A percentile compares a stretch with the other conserved stretches of the same genome.
Conservation (phyloP, 2,797 vertebrate genomes). For the Peromyscus melanophrys region DNA sequence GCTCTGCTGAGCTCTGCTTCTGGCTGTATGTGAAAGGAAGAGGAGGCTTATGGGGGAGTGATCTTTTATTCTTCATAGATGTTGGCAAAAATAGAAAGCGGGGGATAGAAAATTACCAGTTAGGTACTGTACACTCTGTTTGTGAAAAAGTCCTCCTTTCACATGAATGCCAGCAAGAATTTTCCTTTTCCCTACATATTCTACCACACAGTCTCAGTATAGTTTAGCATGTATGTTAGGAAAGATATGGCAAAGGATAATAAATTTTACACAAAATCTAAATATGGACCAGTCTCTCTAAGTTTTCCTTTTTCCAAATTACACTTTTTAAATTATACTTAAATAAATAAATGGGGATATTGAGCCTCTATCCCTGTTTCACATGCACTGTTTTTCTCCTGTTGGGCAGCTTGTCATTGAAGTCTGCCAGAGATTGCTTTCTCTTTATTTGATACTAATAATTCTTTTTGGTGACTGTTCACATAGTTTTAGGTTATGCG, state of each 20-base stretch:
- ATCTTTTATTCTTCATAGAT: slow-evolving; percentile 70
- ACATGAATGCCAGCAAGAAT: slow-evolving; percentile 58
- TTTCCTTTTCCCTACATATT: neutral
- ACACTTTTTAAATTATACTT: slow-evolving; percentile 1
- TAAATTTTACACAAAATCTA: slow-evolving; percentile 3
- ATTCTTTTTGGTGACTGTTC: neutral
- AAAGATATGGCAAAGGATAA: neutral
- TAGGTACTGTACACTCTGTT: slow-evolving; percentile 81
- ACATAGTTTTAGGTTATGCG: neutral
- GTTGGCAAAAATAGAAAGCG: slow-evolving; percentile 79
- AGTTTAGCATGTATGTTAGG: slow-evolving; percentile 33
- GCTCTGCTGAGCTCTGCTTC: slow-evolving; percentile 32
- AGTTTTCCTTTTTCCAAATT: neutral
- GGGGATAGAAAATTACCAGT: slow-evolving; percentile 81
- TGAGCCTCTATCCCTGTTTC: rapidly evolving
- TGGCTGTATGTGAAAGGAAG: slow-evolving; percentile 64
- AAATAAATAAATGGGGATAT: neutral
- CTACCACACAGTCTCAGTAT: neutral
- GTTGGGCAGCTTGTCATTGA: neutral
- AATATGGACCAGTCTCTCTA: neutral
- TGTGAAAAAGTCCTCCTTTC: slow-evolving; percentile 62
- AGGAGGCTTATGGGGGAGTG: slow-evolving; percentile 61
- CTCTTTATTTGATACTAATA: neutral
- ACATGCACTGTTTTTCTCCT: neutral
- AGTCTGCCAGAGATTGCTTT: neutral